Evolutionary conservation across 2,888 invertebrate genomes (phyloP).

Genomic region (Himalopsyche kuldschensis): DNA sequence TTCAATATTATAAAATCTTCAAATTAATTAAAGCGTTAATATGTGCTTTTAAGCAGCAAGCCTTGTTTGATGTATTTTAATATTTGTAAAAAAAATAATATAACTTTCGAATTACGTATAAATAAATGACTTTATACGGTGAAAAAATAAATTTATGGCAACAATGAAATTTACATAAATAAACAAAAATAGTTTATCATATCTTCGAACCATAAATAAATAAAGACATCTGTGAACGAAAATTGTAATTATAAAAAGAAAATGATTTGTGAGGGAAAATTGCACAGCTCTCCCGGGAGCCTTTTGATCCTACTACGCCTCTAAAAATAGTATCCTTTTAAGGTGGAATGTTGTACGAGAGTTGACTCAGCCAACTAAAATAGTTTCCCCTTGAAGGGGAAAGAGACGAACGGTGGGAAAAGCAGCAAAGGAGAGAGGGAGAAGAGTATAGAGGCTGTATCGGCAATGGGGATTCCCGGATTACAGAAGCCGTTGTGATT

Average conservation of each 20-base stretch:
- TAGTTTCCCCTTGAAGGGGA: not conserved
- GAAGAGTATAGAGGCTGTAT: not conserved
- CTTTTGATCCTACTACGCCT: not conserved
- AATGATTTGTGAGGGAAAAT: not conserved
- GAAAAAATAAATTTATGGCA: not conserved
- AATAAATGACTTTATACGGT: not conserved
- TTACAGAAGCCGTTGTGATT: constrained; percentile 36
- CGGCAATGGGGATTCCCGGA: constrained; percentile 21
- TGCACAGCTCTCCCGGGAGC: not conserved
- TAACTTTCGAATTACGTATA: not conserved
- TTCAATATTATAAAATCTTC: not conserved
- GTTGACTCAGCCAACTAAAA: constrained; percentile 1
- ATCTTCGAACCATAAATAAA: not conserved
- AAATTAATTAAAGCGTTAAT: not conserved
- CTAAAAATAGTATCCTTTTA: not conserved
- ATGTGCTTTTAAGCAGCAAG: not conserved
- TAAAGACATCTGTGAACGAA: not conserved
- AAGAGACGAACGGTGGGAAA: not conserved
- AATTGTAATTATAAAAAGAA: not conserved
- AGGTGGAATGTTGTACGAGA: not conserved
- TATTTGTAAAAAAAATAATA: not conserved
- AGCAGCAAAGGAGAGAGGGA: not conserved
- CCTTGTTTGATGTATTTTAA: not conserved
- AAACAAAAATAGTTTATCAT: not conserved
- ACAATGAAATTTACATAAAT: not conserved